phyloP scores from a whole-genome alignment of 2,113 vertebrate genomes.

The Cisticola juncidis region DNA sequence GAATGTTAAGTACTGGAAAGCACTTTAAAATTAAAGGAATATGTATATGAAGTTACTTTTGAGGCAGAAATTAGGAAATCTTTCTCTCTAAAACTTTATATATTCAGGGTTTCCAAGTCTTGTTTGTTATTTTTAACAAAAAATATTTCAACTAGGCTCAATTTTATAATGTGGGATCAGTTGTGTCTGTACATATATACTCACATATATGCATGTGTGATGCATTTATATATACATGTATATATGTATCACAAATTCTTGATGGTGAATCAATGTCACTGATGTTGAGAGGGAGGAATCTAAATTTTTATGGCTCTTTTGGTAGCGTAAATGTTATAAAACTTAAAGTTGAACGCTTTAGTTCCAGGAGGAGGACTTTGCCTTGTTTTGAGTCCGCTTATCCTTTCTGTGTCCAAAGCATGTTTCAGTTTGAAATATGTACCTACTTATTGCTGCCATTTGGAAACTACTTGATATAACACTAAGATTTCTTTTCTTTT shows the following conservation, averaged over 20 bases:
- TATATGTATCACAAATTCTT: neutral
- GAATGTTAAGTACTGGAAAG: neutral
- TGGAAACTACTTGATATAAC: neutral
- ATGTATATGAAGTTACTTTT: neutral
- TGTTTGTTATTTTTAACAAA: neutral
- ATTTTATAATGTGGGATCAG: neutral
- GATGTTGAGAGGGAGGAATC: neutral
- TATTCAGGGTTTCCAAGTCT: neutral
- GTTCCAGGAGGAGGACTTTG: neutral
- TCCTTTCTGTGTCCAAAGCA: neutral
- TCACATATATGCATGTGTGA: rapidly evolving
- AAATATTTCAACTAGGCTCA: neutral
- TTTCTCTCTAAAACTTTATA: neutral
- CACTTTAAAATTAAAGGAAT: neutral
- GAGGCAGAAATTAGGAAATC: neutral
- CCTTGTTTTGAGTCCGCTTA: neutral
- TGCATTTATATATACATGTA: neutral
- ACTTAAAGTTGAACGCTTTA: neutral
- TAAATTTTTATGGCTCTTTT: neutral
- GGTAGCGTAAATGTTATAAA: neutral
- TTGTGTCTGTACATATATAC: neutral
- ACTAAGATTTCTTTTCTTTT: neutral
- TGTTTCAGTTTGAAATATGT: neutral
- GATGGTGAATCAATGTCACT: neutral
- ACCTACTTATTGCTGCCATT: neutral